Evolutionary conservation across 2,113 vertebrate species (phyloP), one percentile per base, ranked within the genome.

Genomic region (Lethenteron reissneri): DNA sequence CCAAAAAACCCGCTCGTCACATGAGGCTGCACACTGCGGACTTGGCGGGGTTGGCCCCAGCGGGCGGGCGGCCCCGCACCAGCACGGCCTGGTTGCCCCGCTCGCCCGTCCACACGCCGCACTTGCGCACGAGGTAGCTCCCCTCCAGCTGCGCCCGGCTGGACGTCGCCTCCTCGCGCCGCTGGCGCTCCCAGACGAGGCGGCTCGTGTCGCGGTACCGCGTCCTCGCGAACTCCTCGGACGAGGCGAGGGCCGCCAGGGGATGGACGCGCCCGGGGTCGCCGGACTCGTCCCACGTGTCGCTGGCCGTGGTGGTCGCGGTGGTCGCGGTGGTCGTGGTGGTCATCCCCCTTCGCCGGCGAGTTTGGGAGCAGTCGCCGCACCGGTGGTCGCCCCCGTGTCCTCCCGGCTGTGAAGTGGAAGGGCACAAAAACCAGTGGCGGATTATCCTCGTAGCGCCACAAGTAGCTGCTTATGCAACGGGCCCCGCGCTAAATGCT

Each of bases 171-270:
- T 14, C 60, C 56, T 68, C 17, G 60, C 14, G 17, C 79, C 92
- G 90, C 79, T 95, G 89, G 80, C 89, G 92, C 75, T 87, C 87
- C 92, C 92, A 97, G 76, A 97, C 82, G 59, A 92, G 82, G 77
- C 95, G 74, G 0, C 92, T 92, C 0, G 87, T 83, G 83, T 96
- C 90, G 15, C 79, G 64, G 82, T 86, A 97, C 7, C 92, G 78
- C 3, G 87, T 82, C 12, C 85, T 81, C 3, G 80, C 82, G 0
- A 80, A 83, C 19, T 79, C 75, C 74, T 94, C 92, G 0, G 87
- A 88, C 77, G 95, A 71, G 2, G 92, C 92, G 73, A 88, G 91
- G 57, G 85, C 82, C 0, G 90, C 90, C 78, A 95, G 80, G 85
- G 83, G 10, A 79, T 78, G 0, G 82, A 77, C 11, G 80, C 77